These are phyloP conservation scores for Atta colombica DNA, from an alignment of 1,140 invertebrate species.

Conservation along the genomic window DNA sequence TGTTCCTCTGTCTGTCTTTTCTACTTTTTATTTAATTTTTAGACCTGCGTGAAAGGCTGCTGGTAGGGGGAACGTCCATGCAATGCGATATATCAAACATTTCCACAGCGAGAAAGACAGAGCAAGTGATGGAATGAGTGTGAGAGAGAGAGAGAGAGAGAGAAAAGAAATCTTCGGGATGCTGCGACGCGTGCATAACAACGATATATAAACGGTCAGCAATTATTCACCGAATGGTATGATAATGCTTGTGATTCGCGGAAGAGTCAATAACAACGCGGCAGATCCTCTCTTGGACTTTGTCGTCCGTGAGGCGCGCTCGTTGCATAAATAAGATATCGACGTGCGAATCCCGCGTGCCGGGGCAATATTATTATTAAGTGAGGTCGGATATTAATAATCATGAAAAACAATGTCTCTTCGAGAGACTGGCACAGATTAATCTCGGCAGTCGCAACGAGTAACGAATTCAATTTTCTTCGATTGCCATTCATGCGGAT, in stretches of 20 bases:
- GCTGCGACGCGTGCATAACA: constrained; percentile 33
- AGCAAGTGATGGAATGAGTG: too few species aligned
- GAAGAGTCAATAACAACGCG: constrained; percentile 44
- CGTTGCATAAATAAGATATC: constrained; percentile 52
- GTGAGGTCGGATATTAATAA: constrained; percentile 17
- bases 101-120: constrained; percentile 24
- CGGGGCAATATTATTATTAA: constrained; percentile 26
- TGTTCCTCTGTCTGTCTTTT: constrained; percentile 14
- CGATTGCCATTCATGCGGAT: not conserved
- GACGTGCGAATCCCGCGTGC: not conserved
- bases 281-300: constrained; percentile 42
- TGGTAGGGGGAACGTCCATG: not conserved
- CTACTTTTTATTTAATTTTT: constrained; percentile 37
- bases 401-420: not conserved
- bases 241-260: constrained; percentile 53
- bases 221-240: constrained; percentile 50
- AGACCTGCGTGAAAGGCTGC: constrained; percentile 19
- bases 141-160: not conserved
- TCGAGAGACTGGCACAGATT: not conserved
- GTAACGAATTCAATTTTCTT: not conserved
- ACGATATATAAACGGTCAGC: constrained; percentile 29
- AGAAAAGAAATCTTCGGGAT: constrained; percentile 9
- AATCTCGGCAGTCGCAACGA: not conserved
- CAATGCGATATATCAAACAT: constrained; percentile 27
- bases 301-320: constrained; percentile 15